Base-by-base conservation (phyloP, 2,113 vertebrate species). In the Rhizomys pruinosus region DNA sequence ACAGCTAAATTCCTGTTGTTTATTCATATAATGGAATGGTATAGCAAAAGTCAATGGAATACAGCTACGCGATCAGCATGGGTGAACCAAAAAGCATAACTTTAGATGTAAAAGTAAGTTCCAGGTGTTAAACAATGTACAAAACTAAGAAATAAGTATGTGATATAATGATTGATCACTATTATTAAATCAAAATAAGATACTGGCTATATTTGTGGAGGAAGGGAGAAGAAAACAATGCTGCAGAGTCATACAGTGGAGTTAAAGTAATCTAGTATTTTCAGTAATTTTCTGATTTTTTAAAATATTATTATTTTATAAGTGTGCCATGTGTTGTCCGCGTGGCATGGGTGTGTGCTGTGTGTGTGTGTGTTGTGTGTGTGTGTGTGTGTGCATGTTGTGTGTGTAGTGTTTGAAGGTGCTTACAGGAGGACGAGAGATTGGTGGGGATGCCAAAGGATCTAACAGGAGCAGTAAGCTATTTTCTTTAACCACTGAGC, bases 141-240 rank as follows among this genome's bases (percentile, higher is more conserved):
- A 84, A 87, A 95, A 61, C 29, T 57, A 78, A 72, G 73, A 63
- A 55, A 64, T 10, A 27, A 2, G 13, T 19, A 9, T 22, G 63
- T 61, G 29, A 59, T 59, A 92, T 34, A 72, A 61, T 68, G 34
- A 72, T 81, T 71, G 76, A 6, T 47, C 72, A n/a, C 7, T 79
- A 72, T 86, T 34, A 73, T 71, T 82, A 74, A 88, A 13, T 44
- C 19, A 81, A 89, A 87, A 72, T 47, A 78, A 90, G 29, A 64
- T 57, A 22, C 63, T 42, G 12, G 6, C 59, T 22, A 27, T 64
- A 47, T 71, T 89, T 52, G 5, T 3, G 29, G 57, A 66, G 17
- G 1, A 72, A 69, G 22, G 17, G 0, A 64, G 8, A 20, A 23
- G 0, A 16, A 55, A 64, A 39, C 25, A n/a, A 5, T 37, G 7